Percentiles rank a stretch among this genome's conserved stretches.
phyloP scores from a whole-genome alignment of 2,888 invertebrate species.

The Selenia dentaria region DNA sequence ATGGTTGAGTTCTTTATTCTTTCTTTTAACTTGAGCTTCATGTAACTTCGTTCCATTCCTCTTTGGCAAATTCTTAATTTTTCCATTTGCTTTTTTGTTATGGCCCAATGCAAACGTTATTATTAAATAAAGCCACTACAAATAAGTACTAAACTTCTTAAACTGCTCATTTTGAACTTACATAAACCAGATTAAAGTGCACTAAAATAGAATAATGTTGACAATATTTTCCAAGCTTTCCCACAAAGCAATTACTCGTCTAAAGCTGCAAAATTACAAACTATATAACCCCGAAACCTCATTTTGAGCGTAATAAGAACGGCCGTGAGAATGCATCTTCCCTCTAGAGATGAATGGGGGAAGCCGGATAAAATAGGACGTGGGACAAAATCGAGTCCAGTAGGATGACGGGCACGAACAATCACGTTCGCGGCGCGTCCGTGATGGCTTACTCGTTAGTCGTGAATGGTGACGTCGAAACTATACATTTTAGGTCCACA shows the following conservation, averaged over 20 bases:
- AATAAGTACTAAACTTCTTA: too few species aligned
- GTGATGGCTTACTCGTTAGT: conserved; percentile 8
- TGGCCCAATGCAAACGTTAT: too few species aligned
- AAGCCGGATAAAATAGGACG: conserved; percentile 11
- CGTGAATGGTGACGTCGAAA: conserved; percentile 1
- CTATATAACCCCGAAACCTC: conserved; percentile 22
- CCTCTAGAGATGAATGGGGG: conserved; percentile 15
- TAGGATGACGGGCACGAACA: conserved; percentile 8
- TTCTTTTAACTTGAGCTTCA: too few species aligned
- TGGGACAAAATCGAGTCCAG: conserved; percentile 7
- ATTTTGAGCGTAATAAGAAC: conserved; percentile 29
- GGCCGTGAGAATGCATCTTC: conserved; percentile 18
- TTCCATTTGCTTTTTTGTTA: too few species aligned
- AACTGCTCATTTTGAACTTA: too few species aligned
- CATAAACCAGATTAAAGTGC: too few species aligned
- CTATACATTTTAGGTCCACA: too few species aligned
- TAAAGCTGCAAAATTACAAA: conserved; percentile 16
- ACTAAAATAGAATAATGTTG: too few species aligned
- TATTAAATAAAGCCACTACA: too few species aligned
- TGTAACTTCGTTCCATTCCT: too few species aligned
- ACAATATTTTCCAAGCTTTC: not conserved
- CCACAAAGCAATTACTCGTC: conserved; percentile 14
- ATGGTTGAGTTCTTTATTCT: too few species aligned
- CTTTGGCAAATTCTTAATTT: too few species aligned
- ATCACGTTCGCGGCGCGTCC: conserved; percentile 9